Conservation (phyloP, 2,797 vertebrate species). For the Parambassis ranga region DNA sequence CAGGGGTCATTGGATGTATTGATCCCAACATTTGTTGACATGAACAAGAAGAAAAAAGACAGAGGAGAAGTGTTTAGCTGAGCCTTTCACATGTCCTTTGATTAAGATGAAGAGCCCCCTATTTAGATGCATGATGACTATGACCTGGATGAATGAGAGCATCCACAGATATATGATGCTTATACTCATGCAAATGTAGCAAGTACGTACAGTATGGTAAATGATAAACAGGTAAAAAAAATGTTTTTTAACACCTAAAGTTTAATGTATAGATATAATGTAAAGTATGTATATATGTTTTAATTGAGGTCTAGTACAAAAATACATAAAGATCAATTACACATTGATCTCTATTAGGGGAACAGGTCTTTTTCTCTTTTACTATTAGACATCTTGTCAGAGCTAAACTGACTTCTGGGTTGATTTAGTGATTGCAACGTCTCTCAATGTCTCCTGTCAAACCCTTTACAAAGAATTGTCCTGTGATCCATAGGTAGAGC, state of each 20-base stretch:
- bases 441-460: slow-evolving; percentile 1
- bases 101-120: neutral
- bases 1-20: neutral
- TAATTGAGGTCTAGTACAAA: neutral
- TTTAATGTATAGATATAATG: neutral
- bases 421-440: neutral
- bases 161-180: no score
- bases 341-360: no score
- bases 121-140: no score
- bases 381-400: neutral
- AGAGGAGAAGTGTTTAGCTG: neutral
- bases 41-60: neutral
- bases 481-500: slow-evolving; percentile 3
- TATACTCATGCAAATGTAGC: no score
- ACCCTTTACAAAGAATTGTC: slow-evolving; percentile 12
- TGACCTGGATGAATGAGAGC: no score
- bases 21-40: slow-evolving; percentile 14
- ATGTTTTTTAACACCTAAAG: neutral
- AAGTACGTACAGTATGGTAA: no score
- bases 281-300: neutral
- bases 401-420: neutral
- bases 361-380: neutral
- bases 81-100: neutral
- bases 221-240: neutral
- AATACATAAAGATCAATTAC: no score